Conservation (phyloP, 1,140 invertebrate genomes). For the Platyscapa corneri region DNA sequence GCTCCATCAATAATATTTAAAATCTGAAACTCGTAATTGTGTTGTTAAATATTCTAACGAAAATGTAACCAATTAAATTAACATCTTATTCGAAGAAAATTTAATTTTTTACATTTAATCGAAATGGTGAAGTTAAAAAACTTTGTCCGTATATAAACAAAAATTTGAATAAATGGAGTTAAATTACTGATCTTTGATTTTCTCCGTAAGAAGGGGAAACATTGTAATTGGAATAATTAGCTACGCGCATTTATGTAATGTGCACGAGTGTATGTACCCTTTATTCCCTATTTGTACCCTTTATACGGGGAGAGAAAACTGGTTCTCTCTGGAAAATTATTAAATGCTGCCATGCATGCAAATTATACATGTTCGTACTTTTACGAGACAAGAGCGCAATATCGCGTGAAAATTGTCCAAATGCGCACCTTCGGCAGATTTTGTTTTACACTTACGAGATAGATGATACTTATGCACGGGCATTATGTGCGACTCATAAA, state of each 20-base stretch:
- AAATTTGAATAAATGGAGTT: background rate
- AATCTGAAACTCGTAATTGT: too few relatives aligned
- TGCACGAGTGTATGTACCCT: background rate
- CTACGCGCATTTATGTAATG: slow-evolving; percentile 16
- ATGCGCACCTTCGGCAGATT: slow-evolving; percentile 24
- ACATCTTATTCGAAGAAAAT: too few relatives aligned
- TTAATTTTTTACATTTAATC: too few relatives aligned
- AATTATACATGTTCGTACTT: background rate
- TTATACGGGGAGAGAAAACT: slow-evolving; percentile 7
- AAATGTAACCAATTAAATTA: too few relatives aligned
- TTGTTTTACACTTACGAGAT: background rate
- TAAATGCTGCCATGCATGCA: background rate
- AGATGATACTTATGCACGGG: slow-evolving; percentile 3
- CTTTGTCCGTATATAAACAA: background rate
- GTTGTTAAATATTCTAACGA: background rate
- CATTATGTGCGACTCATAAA: background rate
- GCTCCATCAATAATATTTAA: background rate
- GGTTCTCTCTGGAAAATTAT: slow-evolving; percentile 35
- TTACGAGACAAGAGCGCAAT: slow-evolving; percentile 42
- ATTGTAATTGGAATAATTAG: slow-evolving; percentile 40
- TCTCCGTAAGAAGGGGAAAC: background rate
- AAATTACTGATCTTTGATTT: background rate
- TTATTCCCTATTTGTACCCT: background rate
- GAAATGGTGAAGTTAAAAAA: too few relatives aligned
- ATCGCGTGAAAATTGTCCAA: slow-evolving; percentile 42